Evolutionary conservation across 2,797 vertebrate species (phyloP), one percentile per base, ranked within the genome.

Genomic region (Scolopax rusticola): DNA sequence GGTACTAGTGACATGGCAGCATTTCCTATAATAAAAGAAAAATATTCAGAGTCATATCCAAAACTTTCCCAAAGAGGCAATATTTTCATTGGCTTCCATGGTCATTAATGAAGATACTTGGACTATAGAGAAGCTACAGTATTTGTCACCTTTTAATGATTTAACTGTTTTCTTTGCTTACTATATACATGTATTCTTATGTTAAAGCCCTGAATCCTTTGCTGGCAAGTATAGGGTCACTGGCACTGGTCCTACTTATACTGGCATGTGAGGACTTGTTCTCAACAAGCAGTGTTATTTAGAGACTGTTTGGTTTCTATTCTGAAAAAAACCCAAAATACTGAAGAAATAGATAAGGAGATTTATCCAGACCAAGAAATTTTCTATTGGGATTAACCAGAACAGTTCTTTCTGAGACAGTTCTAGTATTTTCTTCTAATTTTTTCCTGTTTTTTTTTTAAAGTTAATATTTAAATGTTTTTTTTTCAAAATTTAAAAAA

Each of bases 1-100:
- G 38, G 45, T 87, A 91, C 73, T 86, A 65, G 73, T 60, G 77
- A 73, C 65, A 87, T 45, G 27, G 85, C 61, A 88, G 67, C 43
- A 74, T 64, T 59, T 93, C 36, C 51, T 73, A 7, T 19, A 90
- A 84, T 8, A 90, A 87, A 95, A 76, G 50, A 65, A 93, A 94
- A 90, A 87, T n/a, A 80, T 14, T 21, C 11, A 77, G 15, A n/a
- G 19, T 38, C 41, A 59, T 14, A 94, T 24, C 36, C 43, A 84
- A 79, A 94, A 82, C 47, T 59, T 69, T 69, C 36, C 18, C 30
- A 36, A 43, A 68, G 33, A 71, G 25, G 10, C 5, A 90, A 36
- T 65, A 41, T 54, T 89, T 90, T 76, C 79, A 21, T 78, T 32
- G 4, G 33, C n/a, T 86, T 86, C 50, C 36, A 30, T 40, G n/a